Percentiles rank a stretch among this genome's conserved stretches.
These are phyloP conservation scores for Drosophila kuntzei DNA, from an alignment of 2,888 invertebrate genomes.

Conservation along the genomic window DNA sequence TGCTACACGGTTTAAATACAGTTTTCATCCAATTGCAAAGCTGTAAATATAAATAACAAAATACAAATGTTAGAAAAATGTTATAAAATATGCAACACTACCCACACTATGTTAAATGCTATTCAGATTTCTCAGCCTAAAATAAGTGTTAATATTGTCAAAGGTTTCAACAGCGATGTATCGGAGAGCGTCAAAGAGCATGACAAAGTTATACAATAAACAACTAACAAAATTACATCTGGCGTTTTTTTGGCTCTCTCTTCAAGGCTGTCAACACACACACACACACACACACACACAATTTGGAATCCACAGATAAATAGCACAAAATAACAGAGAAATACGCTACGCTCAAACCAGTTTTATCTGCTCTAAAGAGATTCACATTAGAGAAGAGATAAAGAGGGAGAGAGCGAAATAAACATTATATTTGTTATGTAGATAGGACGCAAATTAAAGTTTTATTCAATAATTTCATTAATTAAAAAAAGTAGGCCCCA, in stretches of 20 bases:
- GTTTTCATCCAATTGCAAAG: conserved; percentile 29
- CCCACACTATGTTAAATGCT: too few species aligned
- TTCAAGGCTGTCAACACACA: conserved; percentile 73
- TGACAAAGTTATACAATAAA: conserved; percentile 20
- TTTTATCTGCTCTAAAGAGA: conserved; percentile 33
- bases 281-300: background rate
- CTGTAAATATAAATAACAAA: conserved; percentile 20
- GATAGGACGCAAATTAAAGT: conserved; percentile 53
- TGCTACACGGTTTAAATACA: conserved; percentile 7
- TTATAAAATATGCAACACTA: conserved; percentile 15
- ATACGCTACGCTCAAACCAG: conserved; percentile 59
- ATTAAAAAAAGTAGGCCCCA: conserved; percentile 28
- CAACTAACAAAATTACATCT: conserved; percentile 45
- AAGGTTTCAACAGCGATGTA: background rate
- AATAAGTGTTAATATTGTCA: background rate
- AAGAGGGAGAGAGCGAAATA: conserved; percentile 1
- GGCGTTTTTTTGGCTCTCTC: conserved; percentile 58
- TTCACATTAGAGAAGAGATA: conserved; percentile 16
- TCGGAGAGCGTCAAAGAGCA: conserved; percentile 1
- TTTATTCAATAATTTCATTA: conserved; percentile 36
- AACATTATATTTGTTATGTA: conserved; percentile 7
- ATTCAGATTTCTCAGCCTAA: background rate
- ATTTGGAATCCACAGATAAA: conserved; percentile 3
- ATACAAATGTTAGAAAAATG: conserved; percentile 2
- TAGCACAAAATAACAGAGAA: conserved; percentile 36